Percentiles rank a stretch among this genome's conserved stretches.
Conservation (phyloP, 2,113 vertebrate genomes). For the Sterrhoptilus dennistouni region DNA sequence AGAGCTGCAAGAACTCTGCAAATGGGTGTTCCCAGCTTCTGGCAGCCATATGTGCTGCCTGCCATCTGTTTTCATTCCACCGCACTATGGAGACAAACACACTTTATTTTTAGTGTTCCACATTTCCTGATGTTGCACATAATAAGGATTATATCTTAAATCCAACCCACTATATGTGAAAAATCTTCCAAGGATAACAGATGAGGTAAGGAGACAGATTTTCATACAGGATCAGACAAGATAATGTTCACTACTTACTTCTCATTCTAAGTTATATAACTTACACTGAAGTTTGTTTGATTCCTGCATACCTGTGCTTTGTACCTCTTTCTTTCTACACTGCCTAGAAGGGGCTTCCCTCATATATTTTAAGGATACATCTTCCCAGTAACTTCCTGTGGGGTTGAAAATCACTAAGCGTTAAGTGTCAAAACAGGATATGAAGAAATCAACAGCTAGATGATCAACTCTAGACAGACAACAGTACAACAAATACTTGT, state of each 20-base stretch:
- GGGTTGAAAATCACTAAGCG: not conserved
- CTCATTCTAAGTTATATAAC: not conserved
- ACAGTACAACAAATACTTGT: not conserved
- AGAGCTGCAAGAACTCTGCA: slow-evolving; percentile 1
- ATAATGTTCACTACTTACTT: not conserved
- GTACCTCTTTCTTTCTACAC: not conserved
- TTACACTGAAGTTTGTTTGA: not conserved
- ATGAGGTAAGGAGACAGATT: not conserved
- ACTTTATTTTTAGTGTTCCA: slow-evolving; percentile 33
- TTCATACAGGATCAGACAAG: not conserved
- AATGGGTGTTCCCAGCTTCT: slow-evolving; percentile 40
- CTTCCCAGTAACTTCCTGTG: not conserved
- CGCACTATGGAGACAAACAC: slow-evolving; percentile 7
- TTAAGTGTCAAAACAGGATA: not conserved
- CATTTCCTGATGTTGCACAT: not conserved
- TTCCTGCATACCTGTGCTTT: not conserved
- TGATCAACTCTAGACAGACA: not conserved
- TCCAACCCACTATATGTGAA: not conserved
- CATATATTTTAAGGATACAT: not conserved
- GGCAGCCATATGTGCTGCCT: slow-evolving; percentile 23
- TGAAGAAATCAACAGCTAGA: not conserved
- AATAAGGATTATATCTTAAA: not conserved
- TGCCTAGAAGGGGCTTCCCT: not conserved
- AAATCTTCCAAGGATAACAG: not conserved
- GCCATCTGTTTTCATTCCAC: slow-evolving; percentile 51